These are phyloP conservation scores for Drosophila mulleri DNA, from an alignment of 2,888 invertebrate genomes.

Conservation along the genomic window DNA sequence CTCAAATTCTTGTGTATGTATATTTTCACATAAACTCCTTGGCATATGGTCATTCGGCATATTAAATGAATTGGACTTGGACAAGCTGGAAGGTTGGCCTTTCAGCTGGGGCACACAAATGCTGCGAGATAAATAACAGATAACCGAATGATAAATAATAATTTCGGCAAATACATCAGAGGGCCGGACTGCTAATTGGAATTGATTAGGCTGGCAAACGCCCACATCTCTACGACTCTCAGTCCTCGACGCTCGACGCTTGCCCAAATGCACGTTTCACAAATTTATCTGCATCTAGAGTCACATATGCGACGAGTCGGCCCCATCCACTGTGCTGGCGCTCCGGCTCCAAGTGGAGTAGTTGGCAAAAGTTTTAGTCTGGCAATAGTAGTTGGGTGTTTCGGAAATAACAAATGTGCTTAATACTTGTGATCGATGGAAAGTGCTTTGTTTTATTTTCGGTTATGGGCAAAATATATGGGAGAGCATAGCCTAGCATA, in stretches of 20 bases:
- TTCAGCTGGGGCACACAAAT: constrained; percentile 12
- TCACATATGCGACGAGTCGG: constrained; percentile 75
- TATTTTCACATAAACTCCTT: background rate
- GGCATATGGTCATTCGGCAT: constrained; percentile 30
- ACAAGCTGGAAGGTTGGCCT: constrained; percentile 15
- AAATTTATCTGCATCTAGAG: constrained; percentile 83
- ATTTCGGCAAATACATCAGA: constrained; percentile 85
- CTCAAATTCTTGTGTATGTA: background rate
- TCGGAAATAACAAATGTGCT: constrained; percentile 79
- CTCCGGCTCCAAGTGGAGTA: constrained; percentile 30
- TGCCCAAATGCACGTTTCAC: constrained; percentile 76
- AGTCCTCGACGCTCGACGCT: constrained; percentile 11
- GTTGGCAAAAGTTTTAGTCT: constrained; percentile 49
- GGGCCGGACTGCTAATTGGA: constrained; percentile 84
- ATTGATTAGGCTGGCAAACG: constrained; percentile 82
- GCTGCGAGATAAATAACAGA: constrained; percentile 76
- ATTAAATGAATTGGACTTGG: constrained; percentile 24
- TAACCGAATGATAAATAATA: constrained; percentile 85
- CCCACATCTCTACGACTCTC: constrained; percentile 22
- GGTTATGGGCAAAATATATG: constrained; percentile 30
- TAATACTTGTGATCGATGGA: constrained; percentile 83
- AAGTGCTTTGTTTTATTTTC: constrained; percentile 75
- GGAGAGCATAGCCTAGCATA: too few relatives aligned
- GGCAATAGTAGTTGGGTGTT: constrained; percentile 47
- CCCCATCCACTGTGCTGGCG: background rate